A percentile compares a stretch with the other conserved stretches of the same genome.
These are phyloP conservation scores for Wiebesia pumilae DNA, from an alignment of 1,140 invertebrate genomes.

Conservation along the genomic window DNA sequence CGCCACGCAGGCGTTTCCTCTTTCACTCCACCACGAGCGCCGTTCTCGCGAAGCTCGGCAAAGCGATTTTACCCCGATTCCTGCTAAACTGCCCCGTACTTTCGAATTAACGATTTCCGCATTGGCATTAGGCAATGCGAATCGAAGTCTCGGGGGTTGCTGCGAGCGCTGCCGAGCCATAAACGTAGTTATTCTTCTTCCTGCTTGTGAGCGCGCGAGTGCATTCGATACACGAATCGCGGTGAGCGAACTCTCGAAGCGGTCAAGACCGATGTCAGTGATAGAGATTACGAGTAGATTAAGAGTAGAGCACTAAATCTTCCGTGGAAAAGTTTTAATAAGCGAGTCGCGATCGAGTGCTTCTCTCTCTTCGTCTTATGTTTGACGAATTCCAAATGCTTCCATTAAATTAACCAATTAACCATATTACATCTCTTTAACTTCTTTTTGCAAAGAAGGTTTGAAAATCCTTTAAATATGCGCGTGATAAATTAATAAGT, in stretches of 20 bases:
- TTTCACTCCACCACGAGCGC: background rate
- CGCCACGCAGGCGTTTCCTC: background rate
- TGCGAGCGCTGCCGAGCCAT: background rate
- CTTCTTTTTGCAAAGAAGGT: too few species aligned
- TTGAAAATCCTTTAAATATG: too few species aligned
- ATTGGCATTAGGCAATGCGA: background rate
- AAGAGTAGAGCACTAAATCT: background rate
- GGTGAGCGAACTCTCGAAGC: background rate
- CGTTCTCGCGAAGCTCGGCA: slow-evolving; percentile 7
- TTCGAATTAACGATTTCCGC: slow-evolving; percentile 17
- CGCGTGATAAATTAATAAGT: too few species aligned
- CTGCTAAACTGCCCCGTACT: background rate
- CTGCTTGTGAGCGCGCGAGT: background rate
- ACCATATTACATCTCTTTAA: background rate
- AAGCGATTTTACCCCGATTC: slow-evolving; percentile 13
- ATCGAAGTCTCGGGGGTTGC: background rate
- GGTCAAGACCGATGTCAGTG: background rate
- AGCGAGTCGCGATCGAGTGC: background rate
- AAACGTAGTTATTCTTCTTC: background rate
- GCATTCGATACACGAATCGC: background rate
- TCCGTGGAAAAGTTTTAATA: background rate
- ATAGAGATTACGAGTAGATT: too few species aligned
- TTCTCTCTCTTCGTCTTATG: background rate
- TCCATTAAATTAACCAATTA: background rate
- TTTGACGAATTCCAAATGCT: background rate